Base-by-base conservation (phyloP, 2,888 invertebrate species). In the Melanostoma mellinum region DNA sequence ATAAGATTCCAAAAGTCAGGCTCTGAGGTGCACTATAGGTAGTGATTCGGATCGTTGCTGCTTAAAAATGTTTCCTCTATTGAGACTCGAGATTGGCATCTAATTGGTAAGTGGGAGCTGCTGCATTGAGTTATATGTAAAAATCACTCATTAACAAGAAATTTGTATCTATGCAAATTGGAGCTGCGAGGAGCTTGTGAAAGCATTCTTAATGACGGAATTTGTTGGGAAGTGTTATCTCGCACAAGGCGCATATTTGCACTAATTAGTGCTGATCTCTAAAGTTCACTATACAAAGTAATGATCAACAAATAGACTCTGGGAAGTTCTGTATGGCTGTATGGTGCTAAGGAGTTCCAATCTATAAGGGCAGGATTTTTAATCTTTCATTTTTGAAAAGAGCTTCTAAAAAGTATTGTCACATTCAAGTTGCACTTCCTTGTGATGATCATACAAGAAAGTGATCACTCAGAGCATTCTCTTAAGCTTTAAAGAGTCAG, bases 161-260 rank as follows among this genome's bases (percentile, higher is more conserved):
- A 84, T 84, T 84, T 79, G 78, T 84, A 79, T 84, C 84, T 84
- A 84, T 84, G 84, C 74, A 84, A 84, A 84, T 84, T 84, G 69
- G 53, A 44, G 6, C 10, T 10, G 38, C 2, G 0, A 35, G 33
- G 35, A 32, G 35, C 48, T 60, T n/a, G 10, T 30, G 42, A 9
- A 35, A 60, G 38, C n/a, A 53, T 52, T 63, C 48, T 55, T 35
- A 53, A 67, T 42, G 40, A 58, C 36, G 38, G 71, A 63, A 69
- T 68, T 79, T 68, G 69, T 75, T 52, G 33, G 42, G 42, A 61
- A 36, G 63, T 63, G 35, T 71, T 76, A 75, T 76, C 80, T 33
- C 1, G 6, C 46, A 20, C 20, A 46, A 75, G n/a, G 63, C 38
- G 35, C 44, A 71, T 71, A 75, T 75, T 75, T 63, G 30, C 63